These are phyloP conservation scores for Calameuta idolon DNA, from an alignment of 2,888 invertebrate species.

Conservation along the genomic window DNA sequence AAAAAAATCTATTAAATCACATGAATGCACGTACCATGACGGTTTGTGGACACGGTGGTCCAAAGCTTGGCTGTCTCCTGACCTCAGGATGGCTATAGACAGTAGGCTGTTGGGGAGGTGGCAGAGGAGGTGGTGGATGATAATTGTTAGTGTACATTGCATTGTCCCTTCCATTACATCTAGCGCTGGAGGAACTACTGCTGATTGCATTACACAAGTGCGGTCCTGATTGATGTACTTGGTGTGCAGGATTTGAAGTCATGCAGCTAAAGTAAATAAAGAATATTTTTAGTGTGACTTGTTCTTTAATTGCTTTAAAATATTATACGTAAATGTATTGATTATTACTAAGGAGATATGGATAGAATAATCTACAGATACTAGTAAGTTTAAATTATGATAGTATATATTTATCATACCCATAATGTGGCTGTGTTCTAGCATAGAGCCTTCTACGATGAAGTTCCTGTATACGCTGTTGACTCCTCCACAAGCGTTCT, in stretches of 20 bases:
- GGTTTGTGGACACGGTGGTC: conserved; percentile 52
- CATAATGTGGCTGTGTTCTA: conserved; percentile 43
- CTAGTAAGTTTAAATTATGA: neutral
- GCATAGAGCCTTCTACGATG: conserved; percentile 67
- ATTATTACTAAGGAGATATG: neutral
- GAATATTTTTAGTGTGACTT: neutral
- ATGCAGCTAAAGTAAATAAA: conserved; percentile 33
- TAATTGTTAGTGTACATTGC: conserved; percentile 41
- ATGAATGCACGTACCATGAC: conserved; percentile 36
- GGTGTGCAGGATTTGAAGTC: conserved; percentile 48
- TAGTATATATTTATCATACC: conserved; percentile 34
- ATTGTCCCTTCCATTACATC: conserved; percentile 45
- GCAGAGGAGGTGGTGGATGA: conserved; percentile 40
- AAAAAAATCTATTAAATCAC: neutral
- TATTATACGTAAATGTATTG: neutral
- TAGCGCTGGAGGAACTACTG: conserved; percentile 42
- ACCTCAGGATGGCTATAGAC: conserved; percentile 68
- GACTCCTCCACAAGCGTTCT: conserved; percentile 80
- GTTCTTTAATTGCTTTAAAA: neutral
- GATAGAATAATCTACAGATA: neutral
- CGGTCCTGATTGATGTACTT: conserved; percentile 44
- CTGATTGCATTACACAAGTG: conserved; percentile 43
- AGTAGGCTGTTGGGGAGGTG: conserved; percentile 65
- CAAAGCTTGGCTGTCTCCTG: conserved; percentile 48
- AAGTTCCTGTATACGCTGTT: conserved; percentile 76